Conservation (phyloP, 2,888 invertebrate genomes). For the Brachyopa scutellaris region DNA sequence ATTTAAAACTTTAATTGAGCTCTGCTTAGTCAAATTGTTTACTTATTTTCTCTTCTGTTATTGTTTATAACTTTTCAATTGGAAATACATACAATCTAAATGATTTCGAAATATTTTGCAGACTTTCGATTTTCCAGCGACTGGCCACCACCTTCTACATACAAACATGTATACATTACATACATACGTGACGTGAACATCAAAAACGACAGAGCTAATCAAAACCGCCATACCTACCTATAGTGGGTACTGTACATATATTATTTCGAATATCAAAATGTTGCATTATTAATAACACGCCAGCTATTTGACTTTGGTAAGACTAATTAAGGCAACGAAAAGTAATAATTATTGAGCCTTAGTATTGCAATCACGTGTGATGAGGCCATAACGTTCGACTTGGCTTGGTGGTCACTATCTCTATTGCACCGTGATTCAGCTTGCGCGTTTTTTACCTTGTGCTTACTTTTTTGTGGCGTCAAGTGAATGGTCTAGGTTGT, state of each 20-base stretch:
- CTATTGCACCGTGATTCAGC: not conserved
- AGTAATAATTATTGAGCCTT: constrained; percentile 48
- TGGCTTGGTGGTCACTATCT: constrained; percentile 33
- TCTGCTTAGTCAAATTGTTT: not conserved
- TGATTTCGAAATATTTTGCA: not conserved
- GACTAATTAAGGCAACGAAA: constrained; percentile 57
- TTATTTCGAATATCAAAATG: constrained; percentile 17
- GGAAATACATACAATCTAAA: constrained; percentile 19
- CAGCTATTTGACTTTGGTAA: constrained; percentile 65
- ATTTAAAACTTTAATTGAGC: too few species aligned
- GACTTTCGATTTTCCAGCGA: constrained; percentile 56
- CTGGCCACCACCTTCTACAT: constrained; percentile 13
- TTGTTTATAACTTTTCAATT: constrained; percentile 46
- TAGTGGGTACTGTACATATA: not conserved
- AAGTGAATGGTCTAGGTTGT: not conserved
- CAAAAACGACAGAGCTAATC: not conserved
- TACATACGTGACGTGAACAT: too few species aligned
- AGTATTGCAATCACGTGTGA: constrained; percentile 61
- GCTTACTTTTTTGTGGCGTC: not conserved
- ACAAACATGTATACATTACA: not conserved
- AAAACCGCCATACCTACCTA: not conserved
- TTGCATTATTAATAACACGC: constrained; percentile 59
- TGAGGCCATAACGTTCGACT: constrained; percentile 58
- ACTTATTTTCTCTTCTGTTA: not conserved
- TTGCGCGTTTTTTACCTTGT: too few species aligned